Base-by-base conservation (phyloP, 1,140 invertebrate genomes). In the Bombus confusus region DNA sequence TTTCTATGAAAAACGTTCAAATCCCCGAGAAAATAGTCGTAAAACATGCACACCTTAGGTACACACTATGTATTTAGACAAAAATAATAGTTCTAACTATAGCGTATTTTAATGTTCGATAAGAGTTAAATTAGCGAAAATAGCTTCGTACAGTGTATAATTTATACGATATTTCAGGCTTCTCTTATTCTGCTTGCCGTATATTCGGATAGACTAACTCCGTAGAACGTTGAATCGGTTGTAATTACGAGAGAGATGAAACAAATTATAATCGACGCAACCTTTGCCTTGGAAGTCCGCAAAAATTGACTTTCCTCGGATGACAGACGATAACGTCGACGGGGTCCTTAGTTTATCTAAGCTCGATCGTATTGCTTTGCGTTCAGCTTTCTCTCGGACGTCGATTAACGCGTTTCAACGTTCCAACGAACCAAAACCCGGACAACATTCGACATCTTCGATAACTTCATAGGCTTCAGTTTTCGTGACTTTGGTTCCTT, bases 281-380 rank as follows among this genome's bases (percentile, higher is more conserved):
- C 57, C 15, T 37, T 18, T 6, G n/a, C 3, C 28, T 78, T 8
- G 41, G 22, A 28, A 34, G 22, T 31, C 47, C 18, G n/a, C 12
- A 59, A 69, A 71, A 57, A 69, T 31, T 43, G 52, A 13, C 13
- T 75, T 64, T 43, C 37, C n/a, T 52, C 25, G 5, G 66, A 84
- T 84, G 37, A 34, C 22, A 18, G 3, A 25, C 47, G 75, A 84
- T 79, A 84, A 43, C 47, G 47, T 57, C 9, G n/a, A 18, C 25
- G 22, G 25, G 18, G 6, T 57, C 12, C 2, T 12, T 4, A 3
- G 6, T 68, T 71, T 71, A 76, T 75, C 59, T 13, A n/a, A 18
- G 62, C 34, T 57, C 64, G 47, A 71, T 83, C 82, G 25, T 39
- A 78, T 84, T 69, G 82, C 66, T 9, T 15, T 22, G 31, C 28